Conservation (phyloP, 2,113 vertebrate species). For the Elephas maximus region DNA sequence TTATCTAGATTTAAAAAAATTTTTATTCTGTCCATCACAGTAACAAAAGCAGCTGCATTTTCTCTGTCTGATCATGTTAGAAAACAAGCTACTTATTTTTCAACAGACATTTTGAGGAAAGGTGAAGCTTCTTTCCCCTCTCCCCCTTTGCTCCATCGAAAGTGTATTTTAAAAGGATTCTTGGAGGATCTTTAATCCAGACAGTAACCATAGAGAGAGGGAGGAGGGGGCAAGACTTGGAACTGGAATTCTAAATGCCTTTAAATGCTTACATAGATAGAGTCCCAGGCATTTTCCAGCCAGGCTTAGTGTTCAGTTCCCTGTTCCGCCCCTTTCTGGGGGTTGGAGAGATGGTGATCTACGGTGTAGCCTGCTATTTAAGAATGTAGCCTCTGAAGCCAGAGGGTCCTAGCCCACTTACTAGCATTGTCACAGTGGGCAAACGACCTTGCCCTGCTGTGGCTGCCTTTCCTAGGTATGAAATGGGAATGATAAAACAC, state of each 20-base stretch:
- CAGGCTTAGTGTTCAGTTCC: not conserved
- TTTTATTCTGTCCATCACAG: conserved; percentile 57
- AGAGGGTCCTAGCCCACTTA: not conserved
- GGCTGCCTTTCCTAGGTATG: not conserved
- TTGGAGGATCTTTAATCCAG: conserved; percentile 28
- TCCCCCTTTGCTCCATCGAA: not conserved
- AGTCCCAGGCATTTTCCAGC: not conserved
- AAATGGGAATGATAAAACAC: not conserved
- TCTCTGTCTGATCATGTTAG: conserved; percentile 38
- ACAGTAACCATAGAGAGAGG: not conserved
- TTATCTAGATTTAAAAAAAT: conserved; percentile 65
- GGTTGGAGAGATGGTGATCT: not conserved
- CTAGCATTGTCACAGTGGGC: not conserved
- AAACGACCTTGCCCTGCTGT: not conserved
- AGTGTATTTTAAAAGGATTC: not conserved
- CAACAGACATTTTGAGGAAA: conserved; percentile 30
- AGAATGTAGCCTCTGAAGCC: not conserved
- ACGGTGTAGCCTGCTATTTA: not conserved
- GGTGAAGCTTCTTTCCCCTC: not conserved
- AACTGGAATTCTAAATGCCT: not conserved
- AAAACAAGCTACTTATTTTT: conserved; percentile 68
- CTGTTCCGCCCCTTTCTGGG: not conserved
- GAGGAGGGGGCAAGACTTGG: not conserved
- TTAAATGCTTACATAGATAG: not conserved
- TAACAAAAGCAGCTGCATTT: conserved; percentile 59